Base-by-base conservation (phyloP, 2,888 invertebrate species). In the Noctua fimbriata region DNA sequence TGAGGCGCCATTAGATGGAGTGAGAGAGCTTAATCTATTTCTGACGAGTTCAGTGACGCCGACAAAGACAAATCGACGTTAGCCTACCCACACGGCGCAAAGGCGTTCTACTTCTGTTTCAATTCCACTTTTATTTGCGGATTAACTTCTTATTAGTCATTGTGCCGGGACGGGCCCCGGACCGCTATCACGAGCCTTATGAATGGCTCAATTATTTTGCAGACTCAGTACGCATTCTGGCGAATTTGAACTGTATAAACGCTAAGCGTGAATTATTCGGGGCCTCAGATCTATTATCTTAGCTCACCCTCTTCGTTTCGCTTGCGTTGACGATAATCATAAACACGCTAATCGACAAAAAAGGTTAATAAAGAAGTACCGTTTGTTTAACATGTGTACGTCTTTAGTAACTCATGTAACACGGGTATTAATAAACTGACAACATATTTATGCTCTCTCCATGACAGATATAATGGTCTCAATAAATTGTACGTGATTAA, bases 31-130 rank as follows among this genome's bases (percentile, higher is more conserved):
- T 97, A 97, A 97, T 97, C 97, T 97, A 97, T 97, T 97, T 97
- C 97, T 97, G 97, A 97, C 97, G 97, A 97, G 97, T 97, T 97
- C 96, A 96, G 95, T 96, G 97, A 97, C 97, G 97, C 96, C 96
- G 97, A 96, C 97, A 96, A 95, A 96, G 97, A 97, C 96, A 96
- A 96, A 97, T 97, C 96, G 97, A 95, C 96, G 96, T 95, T 95
- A 95, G 96, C 95, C 95, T 96, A 96, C 96, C 96, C 97, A 96
- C 96, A 96, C 97, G 96, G 96, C 95, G 94, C 91, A 90, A 95
- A 96, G 95, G 95, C 95, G 96, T 93, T 93, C 94, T 95, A 95
- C 96, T 96, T 96, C 96, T 96, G 96, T 97, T 97, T 97, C 97
- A 96, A 97, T 97, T 97, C 95, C 95, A 96, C 96, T 96, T 96